phyloP scores from a whole-genome alignment of 2,797 vertebrate genomes.

The Danio aesculapii region DNA sequence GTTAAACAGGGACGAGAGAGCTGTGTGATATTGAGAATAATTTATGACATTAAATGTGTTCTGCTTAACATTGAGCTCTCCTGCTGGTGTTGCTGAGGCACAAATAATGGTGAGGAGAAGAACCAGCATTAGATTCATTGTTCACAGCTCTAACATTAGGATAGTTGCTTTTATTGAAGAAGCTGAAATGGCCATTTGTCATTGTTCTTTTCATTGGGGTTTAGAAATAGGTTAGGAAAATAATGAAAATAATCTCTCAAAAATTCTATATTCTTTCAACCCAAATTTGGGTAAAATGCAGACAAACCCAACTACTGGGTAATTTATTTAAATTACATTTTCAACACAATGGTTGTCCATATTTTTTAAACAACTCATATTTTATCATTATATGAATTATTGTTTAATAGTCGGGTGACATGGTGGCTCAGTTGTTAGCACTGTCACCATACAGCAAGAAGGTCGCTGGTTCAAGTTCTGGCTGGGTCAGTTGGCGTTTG shows the following conservation, averaged over 20 bases:
- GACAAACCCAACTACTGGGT: no score
- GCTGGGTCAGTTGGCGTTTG: no score
- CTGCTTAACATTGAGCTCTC: conserved; percentile 52
- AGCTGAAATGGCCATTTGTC: conserved; percentile 5
- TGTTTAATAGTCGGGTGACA: no score
- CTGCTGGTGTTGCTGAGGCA: conserved; percentile 52
- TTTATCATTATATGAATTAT: no score
- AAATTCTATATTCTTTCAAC: no score
- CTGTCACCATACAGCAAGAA: no score
- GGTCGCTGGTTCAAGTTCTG: no score
- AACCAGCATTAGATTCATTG: background rate
- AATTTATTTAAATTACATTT: no score
- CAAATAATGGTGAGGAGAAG: conserved; percentile 22
- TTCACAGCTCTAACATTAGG: background rate
- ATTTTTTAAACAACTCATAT: no score
- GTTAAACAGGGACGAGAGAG: conserved; percentile 51
- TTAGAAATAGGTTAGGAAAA: conserved; percentile 17
- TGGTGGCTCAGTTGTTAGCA: no score
- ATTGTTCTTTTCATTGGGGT: background rate
- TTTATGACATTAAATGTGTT: conserved; percentile 62
- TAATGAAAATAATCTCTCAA: background rate
- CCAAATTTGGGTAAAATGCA: no score
- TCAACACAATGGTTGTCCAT: no score
- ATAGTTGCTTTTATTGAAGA: conserved; percentile 18
- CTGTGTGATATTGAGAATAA: conserved; percentile 58